Conservation (phyloP, 2,888 invertebrate species). For the Ethmia dodecea region DNA sequence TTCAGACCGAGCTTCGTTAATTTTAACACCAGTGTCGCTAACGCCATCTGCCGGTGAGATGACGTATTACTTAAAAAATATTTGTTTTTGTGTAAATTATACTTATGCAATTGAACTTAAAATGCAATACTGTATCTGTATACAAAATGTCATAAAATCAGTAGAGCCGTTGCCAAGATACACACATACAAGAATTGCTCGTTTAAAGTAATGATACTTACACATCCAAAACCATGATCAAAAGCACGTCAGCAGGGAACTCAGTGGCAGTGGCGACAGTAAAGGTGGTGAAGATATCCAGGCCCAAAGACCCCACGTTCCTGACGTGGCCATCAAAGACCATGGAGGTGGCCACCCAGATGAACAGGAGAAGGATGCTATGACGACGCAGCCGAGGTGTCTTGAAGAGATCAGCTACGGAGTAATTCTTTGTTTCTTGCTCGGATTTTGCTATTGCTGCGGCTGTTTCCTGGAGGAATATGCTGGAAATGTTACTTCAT, state of each 20-base stretch:
- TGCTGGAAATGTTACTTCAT: too few relatives aligned
- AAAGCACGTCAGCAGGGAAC: conserved; percentile 87
- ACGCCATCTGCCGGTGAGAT: too few relatives aligned
- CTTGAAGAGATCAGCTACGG: conserved; percentile 86
- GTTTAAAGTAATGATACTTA: too few relatives aligned
- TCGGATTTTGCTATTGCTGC: conserved; percentile 82
- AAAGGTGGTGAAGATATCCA: conserved; percentile 89
- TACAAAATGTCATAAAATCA: too few relatives aligned
- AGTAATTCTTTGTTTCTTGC: conserved; percentile 84
- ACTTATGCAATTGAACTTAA: too few relatives aligned
- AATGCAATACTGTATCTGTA: too few relatives aligned
- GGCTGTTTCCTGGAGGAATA: conserved; percentile 83
- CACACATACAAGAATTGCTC: too few relatives aligned
- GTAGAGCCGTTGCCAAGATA: too few relatives aligned
- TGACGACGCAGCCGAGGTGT: conserved; percentile 86
- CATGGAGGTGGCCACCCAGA: conserved; percentile 91
- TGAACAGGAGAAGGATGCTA: conserved; percentile 83
- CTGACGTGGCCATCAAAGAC: conserved; percentile 93
- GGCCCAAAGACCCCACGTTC: conserved; percentile 88
- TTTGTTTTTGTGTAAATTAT: too few relatives aligned
- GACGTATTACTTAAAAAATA: too few relatives aligned
- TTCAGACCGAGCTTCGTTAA: too few relatives aligned
- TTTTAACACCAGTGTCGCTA: too few relatives aligned
- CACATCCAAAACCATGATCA: conserved; percentile 83
- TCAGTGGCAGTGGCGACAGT: conserved; percentile 90